Conservation (phyloP, 2,797 vertebrate genomes). For the Pygocentrus nattereri region DNA sequence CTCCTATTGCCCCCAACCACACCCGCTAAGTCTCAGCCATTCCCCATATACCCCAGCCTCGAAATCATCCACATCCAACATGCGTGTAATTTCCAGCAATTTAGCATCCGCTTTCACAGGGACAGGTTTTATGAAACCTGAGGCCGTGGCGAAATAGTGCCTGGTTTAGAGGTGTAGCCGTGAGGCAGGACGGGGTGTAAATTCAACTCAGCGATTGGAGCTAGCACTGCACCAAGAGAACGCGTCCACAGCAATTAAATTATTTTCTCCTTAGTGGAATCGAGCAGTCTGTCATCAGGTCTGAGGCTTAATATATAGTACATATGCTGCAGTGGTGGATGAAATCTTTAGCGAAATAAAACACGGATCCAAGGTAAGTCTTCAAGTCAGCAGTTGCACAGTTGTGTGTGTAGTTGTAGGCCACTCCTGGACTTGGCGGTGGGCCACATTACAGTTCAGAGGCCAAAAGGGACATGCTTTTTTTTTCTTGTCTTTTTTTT, state of each 20-base stretch:
- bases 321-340: slow-evolving; percentile 18
- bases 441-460: neutral
- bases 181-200: slow-evolving; percentile 52
- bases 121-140: slow-evolving; percentile 61
- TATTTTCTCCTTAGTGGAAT: slow-evolving; percentile 10
- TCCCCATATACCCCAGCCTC: slow-evolving; percentile 41
- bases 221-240: neutral
- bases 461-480: slow-evolving; percentile 13
- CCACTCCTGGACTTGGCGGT: neutral
- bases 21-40: slow-evolving; percentile 15
- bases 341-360: neutral
- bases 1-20: slow-evolving; percentile 35
- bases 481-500: slow-evolving; percentile 1
- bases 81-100: slow-evolving; percentile 67
- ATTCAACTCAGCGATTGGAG: slow-evolving; percentile 45
- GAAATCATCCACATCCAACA: slow-evolving; percentile 63
- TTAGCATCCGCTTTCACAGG: slow-evolving; percentile 63
- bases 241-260: slow-evolving; percentile 12
- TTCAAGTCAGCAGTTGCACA: neutral
- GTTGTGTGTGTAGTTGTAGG: slow-evolving; percentile 10
- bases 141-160: slow-evolving; percentile 54
- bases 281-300: slow-evolving; percentile 33
- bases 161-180: slow-evolving; percentile 47
- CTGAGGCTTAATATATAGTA: slow-evolving; percentile 14
- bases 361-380: neutral